Conservation (phyloP, 2,888 invertebrate species). For the Sminthurides aquaticus region DNA sequence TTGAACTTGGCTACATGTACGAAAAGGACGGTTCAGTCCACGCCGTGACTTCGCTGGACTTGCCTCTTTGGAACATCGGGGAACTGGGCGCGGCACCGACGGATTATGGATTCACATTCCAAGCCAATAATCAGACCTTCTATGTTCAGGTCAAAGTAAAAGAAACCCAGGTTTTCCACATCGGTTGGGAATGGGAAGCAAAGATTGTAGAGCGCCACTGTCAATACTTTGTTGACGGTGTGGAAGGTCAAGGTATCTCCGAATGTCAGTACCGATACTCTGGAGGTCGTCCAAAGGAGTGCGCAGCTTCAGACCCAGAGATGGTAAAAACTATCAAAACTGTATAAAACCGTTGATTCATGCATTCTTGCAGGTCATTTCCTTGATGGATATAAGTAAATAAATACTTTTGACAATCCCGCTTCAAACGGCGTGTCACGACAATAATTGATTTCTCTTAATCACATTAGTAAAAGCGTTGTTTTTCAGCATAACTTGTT, state of each 20-base stretch:
- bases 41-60: constrained; percentile 54
- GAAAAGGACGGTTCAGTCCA: constrained; percentile 51
- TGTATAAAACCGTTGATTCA: constrained; percentile 16
- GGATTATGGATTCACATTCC: constrained; percentile 58
- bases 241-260: constrained; percentile 58
- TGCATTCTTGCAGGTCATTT: not conserved
- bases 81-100: constrained; percentile 55
- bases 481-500: no score
- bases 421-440: not conserved
- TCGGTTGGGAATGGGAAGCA: constrained; percentile 56
- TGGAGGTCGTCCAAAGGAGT: constrained; percentile 52
- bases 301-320: constrained; percentile 42
- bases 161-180: constrained; percentile 54
- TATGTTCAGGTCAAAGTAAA: constrained; percentile 53
- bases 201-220: constrained; percentile 57
- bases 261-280: constrained; percentile 60
- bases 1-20: constrained; percentile 61
- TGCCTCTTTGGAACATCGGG: constrained; percentile 57
- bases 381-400: not conserved
- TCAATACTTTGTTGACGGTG: constrained; percentile 55
- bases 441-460: not conserved
- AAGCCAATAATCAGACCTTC: constrained; percentile 53
- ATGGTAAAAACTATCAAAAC: constrained; percentile 41
- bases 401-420: not conserved
- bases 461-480: not conserved